These are phyloP conservation scores for Acrocephalus arundinaceus DNA, from an alignment of 2,113 vertebrate genomes.

Conservation along the genomic window DNA sequence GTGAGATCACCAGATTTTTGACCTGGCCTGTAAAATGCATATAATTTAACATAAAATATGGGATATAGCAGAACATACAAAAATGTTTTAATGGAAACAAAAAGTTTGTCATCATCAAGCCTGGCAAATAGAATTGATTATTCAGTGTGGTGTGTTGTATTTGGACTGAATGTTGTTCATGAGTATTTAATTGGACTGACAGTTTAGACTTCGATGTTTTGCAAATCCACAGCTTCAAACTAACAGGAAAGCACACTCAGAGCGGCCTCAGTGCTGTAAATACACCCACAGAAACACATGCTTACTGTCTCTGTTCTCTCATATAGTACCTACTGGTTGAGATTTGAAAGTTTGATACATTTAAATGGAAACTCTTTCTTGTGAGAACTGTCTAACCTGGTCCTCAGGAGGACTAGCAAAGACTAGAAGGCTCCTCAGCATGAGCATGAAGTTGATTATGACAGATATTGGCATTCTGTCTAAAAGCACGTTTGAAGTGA, in stretches of 20 bases:
- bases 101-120: neutral
- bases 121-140: neutral
- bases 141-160: neutral
- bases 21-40: neutral
- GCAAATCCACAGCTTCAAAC: neutral
- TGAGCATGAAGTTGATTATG: neutral
- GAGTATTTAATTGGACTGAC: neutral
- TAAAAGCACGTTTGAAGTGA: slow-evolving; percentile 15
- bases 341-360: neutral
- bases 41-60: neutral
- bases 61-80: neutral
- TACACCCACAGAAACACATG: neutral
- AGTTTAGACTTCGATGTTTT: neutral
- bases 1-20: neutral
- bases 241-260: neutral
- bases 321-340: neutral
- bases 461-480: slow-evolving; percentile 34
- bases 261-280: neutral
- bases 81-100: neutral
- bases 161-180: neutral
- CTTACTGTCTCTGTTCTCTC: neutral
- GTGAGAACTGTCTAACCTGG: neutral
- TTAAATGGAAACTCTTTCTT: neutral
- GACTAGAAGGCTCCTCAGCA: neutral
- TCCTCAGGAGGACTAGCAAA: neutral